Evolutionary conservation across 1,140 invertebrate species (phyloP).

Genomic region (Drosophila paulistorum): DNA sequence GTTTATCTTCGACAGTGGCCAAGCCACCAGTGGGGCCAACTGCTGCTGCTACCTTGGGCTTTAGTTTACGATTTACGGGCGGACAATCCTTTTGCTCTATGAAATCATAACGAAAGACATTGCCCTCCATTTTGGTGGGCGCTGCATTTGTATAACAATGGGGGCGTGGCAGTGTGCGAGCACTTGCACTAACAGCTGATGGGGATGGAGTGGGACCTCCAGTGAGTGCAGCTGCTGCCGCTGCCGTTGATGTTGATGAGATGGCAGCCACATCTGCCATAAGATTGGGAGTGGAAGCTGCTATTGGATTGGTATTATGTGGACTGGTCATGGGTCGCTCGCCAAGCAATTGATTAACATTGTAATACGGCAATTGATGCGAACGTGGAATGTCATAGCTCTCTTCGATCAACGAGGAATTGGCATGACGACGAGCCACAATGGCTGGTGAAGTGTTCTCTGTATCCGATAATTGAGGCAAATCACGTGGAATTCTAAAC

Average conservation of each 20-base stretch:
- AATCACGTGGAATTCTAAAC: conserved; percentile 59
- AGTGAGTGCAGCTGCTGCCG: conserved; percentile 14
- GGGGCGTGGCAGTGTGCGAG: conserved; percentile 77
- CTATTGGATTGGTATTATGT: conserved; percentile 68
- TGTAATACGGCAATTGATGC: conserved; percentile 84
- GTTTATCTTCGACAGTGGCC: conserved; percentile 85
- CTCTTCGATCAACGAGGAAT: conserved; percentile 85
- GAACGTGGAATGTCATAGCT: conserved; percentile 90
- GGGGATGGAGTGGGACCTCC: conserved; percentile 32
- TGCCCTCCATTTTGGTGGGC: conserved; percentile 85
- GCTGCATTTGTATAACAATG: conserved; percentile 90
- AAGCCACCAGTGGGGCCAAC: conserved; percentile 12
- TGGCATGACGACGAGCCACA: conserved; percentile 67
- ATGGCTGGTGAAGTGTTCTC: conserved; percentile 82
- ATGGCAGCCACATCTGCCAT: conserved; percentile 48
- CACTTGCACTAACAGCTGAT: conserved; percentile 51
- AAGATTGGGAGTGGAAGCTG: conserved; percentile 76
- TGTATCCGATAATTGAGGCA: conserved; percentile 81
- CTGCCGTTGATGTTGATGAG: conserved; percentile 11
- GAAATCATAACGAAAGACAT: conserved; percentile 85
- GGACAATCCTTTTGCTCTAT: conserved; percentile 85
- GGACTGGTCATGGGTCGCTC: conserved; percentile 72
- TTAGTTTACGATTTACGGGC: conserved; percentile 90
- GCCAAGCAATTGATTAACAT: conserved; percentile 77
- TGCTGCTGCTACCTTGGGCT: conserved; percentile 85